phyloP scores from a whole-genome alignment of 2,113 vertebrate genomes.

The Nothobranchius kuhntae region DNA sequence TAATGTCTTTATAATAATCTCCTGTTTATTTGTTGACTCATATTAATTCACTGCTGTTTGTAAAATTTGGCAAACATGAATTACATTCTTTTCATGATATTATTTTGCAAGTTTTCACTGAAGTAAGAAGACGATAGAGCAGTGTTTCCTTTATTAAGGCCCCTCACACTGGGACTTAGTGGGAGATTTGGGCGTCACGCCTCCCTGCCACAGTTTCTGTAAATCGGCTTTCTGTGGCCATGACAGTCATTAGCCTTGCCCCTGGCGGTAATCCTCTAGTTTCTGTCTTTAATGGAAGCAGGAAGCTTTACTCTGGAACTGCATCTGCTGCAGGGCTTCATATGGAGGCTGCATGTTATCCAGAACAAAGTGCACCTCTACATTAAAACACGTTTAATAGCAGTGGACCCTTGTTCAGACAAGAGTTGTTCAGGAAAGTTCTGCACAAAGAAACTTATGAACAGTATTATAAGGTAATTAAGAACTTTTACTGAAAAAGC shows the following conservation, averaged over 20 bases:
- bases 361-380: constrained; percentile 32
- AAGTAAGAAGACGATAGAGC: constrained; percentile 41
- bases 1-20: neutral
- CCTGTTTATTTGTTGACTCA: constrained; percentile 1
- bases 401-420: neutral
- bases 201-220: constrained; percentile 67
- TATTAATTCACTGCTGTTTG: neutral
- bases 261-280: constrained; percentile 75
- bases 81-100: constrained; percentile 10
- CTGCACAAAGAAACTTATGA: neutral
- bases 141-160: constrained; percentile 68
- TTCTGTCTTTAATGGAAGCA: constrained; percentile 74
- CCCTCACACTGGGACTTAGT: constrained; percentile 69
- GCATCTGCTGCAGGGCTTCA: constrained; percentile 44
- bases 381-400: constrained; percentile 9
- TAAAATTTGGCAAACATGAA: constrained; percentile 12
- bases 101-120: constrained; percentile 45
- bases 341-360: constrained; percentile 22
- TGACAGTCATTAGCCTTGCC: constrained; percentile 77
- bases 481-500: neutral
- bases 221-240: constrained; percentile 78
- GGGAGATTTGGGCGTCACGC: constrained; percentile 76
- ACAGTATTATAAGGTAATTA: neutral
- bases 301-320: constrained; percentile 45
- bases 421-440: constrained; percentile 25